phyloP scores from a whole-genome alignment of 2,888 invertebrate species.

The Nasonovia ribisnigri region DNA sequence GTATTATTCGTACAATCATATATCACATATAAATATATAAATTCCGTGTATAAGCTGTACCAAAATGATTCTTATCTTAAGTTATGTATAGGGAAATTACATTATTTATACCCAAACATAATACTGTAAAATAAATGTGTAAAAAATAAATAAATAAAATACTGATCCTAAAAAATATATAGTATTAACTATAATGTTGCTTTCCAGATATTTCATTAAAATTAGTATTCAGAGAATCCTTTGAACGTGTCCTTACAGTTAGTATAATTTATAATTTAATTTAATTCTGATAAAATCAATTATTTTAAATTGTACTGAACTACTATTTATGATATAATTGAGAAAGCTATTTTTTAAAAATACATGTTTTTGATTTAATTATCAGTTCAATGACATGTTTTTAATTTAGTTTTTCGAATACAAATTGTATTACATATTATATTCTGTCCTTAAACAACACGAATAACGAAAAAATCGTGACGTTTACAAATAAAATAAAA shows the following conservation, averaged over 20 bases:
- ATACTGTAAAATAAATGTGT: background rate
- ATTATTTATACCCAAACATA: background rate
- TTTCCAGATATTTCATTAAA: background rate
- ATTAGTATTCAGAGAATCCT: background rate
- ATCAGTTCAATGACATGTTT: background rate
- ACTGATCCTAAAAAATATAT: background rate
- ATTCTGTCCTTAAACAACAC: background rate
- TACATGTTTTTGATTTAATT: background rate
- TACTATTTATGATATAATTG: background rate
- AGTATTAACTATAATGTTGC: background rate
- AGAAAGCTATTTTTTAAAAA: background rate
- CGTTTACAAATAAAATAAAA: background rate
- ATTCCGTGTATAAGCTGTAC: too few relatives aligned
- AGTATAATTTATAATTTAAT: background rate
- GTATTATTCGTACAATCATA: background rate
- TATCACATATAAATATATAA: too few relatives aligned
- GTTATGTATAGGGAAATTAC: background rate
- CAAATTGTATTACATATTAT: too few relatives aligned
- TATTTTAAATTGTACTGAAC: background rate
- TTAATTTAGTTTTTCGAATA: background rate
- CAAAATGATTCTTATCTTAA: background rate
- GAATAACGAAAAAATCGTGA: background rate
- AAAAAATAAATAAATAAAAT: background rate
- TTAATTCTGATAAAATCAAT: background rate
- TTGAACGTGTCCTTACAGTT: background rate